Base-by-base conservation (phyloP, 1,140 invertebrate genomes). In the Pollicipes pollicipes region DNA sequence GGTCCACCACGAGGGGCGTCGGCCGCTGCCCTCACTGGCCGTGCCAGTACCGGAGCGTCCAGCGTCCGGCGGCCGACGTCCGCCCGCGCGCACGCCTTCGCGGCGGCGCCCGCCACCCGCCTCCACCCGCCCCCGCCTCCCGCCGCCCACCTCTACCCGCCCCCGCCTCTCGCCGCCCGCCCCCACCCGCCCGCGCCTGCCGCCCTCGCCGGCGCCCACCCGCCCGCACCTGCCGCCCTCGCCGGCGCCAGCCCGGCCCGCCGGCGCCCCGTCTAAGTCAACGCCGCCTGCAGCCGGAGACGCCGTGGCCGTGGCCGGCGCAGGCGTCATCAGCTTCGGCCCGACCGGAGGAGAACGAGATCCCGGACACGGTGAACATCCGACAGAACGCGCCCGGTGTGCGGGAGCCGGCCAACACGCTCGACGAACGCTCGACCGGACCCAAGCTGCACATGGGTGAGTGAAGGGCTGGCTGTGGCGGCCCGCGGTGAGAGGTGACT, bases 401-500 rank as follows among this genome's bases (percentile, higher is more conserved):
- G 71, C 87, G 83, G 75, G 87, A 82, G 75, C 89, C 85, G 79
- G 82, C 16, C 66, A 71, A 72, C 64, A 58, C 35, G 31, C 64
- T 73, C 37, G 70, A 72, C 69, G 68, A 31, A n/a, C 58, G 70
- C 30, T 63, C 71, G 26, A 71, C 84, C 21, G 82, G 85, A 32
- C 27, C 64, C 27, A 66, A 66, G 28, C 64, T 66, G 27, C n/a
- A 66, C 28, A 27, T 66, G 27, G 64, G 64, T 66, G 64, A 66
- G n/a, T n/a, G n/a, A n/a, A n/a, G n/a, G n/a, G n/a, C n/a, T n/a
- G n/a, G n/a, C n/a, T n/a, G 85, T 87, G 72, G 81, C 85, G 0
- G 83, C 86, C 71, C 37, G 89, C 88, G 32, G 88, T 88, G 0
- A 87, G 87, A 76, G 81, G 92, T 3, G 92, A 91, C 79, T 63